phyloP scores from a whole-genome alignment of 2,113 vertebrate species.

The Oryzias woworae region DNA sequence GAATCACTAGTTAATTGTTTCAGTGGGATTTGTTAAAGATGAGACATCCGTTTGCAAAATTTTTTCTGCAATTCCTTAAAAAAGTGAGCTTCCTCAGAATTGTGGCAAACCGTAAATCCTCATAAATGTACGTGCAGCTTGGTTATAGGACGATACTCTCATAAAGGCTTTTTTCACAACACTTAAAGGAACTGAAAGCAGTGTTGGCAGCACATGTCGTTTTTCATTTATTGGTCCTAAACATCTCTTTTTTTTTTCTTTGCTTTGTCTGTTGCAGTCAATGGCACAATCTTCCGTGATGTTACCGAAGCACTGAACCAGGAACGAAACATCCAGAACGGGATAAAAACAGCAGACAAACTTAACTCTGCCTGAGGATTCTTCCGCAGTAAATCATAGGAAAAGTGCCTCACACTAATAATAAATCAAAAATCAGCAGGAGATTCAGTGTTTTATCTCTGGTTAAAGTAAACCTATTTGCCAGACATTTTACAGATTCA shows the following conservation, averaged over 20 bases:
- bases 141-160: no score
- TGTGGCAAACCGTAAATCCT: no score
- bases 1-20: no score
- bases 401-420: slow-evolving; percentile 62
- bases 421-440: slow-evolving; percentile 26
- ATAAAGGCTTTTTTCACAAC: no score
- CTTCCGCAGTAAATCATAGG: slow-evolving; percentile 49
- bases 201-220: not conserved
- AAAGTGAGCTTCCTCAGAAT: not conserved
- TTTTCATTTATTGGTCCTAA: not conserved
- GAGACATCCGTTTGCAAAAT: no score
- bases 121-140: no score
- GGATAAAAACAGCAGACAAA: slow-evolving; percentile 1
- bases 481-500: not conserved
- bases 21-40: no score
- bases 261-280: slow-evolving; percentile 57
- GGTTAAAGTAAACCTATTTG: not conserved
- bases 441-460: slow-evolving; percentile 3
- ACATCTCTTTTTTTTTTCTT: slow-evolving; percentile 11
- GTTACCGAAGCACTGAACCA: slow-evolving; percentile 74
- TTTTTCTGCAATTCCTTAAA: not conserved
- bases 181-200: no score
- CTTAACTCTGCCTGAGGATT: slow-evolving; percentile 23
- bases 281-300: slow-evolving; percentile 75
- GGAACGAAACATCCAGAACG: not conserved